Conservation (phyloP, 2,113 vertebrate genomes). For the Leptobrachium ailaonicum region DNA sequence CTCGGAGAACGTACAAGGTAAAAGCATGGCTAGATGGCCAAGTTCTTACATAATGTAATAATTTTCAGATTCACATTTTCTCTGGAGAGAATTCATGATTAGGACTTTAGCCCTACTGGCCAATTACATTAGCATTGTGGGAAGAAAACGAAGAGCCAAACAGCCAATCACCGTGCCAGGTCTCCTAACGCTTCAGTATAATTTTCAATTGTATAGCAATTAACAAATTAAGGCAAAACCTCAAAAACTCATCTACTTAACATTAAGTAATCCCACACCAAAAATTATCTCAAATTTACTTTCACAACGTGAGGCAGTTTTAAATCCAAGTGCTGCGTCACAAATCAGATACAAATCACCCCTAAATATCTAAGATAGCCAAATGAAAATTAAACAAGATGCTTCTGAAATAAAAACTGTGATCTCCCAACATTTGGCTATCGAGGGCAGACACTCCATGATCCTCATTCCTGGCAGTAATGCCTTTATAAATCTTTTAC, state of each 20-base stretch:
- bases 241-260: constrained; percentile 52
- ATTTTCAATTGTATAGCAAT: constrained; percentile 58
- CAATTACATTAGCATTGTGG: constrained; percentile 51
- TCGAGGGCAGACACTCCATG: too few relatives aligned
- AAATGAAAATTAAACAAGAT: too few relatives aligned
- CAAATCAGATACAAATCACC: too few relatives aligned
- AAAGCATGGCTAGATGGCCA: constrained; percentile 65
- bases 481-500: too few relatives aligned
- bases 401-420: too few relatives aligned
- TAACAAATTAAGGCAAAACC: constrained; percentile 57
- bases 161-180: constrained; percentile 62
- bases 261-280: constrained; percentile 49
- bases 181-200: constrained; percentile 48
- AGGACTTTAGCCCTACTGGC: constrained; percentile 52
- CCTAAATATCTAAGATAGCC: too few relatives aligned
- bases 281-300: constrained; percentile 54
- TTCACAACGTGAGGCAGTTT: too few relatives aligned
- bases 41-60: constrained; percentile 67
- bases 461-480: too few relatives aligned
- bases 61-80: constrained; percentile 61
- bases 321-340: too few relatives aligned
- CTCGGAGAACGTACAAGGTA: constrained; percentile 60
- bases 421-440: too few relatives aligned
- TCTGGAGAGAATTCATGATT: constrained; percentile 58
- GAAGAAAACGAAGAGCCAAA: constrained; percentile 51